Conservation (phyloP, 1,140 invertebrate species). For the Prorops nasuta region DNA sequence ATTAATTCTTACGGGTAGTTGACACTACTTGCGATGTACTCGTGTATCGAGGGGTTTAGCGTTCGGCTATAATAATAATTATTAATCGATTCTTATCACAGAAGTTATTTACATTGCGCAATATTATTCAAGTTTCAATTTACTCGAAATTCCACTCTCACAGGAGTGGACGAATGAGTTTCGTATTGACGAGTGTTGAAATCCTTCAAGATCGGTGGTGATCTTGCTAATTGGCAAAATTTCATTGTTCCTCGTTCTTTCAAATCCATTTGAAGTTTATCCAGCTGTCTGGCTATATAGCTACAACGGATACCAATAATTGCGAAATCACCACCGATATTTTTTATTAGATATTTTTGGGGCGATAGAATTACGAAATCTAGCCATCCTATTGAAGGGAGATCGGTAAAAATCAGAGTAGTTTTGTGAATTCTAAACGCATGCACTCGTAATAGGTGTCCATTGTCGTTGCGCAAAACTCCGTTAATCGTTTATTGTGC, state of each 20-base stretch:
- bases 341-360: neutral
- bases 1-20: too few species aligned
- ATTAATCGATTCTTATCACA: constrained; percentile 37
- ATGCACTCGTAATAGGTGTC: neutral
- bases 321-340: too few species aligned
- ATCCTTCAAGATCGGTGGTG: neutral
- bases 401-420: constrained; percentile 12
- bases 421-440: neutral
- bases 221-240: neutral
- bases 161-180: constrained; percentile 13
- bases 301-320: too few species aligned
- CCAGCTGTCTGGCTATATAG: too few species aligned
- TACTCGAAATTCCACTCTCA: neutral
- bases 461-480: neutral
- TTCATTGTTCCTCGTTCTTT: neutral
- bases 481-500: neutral
- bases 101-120: constrained; percentile 30
- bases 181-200: constrained; percentile 6
- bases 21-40: too few species aligned
- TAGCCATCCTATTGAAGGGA: constrained; percentile 26
- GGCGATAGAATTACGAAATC: constrained; percentile 12
- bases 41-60: constrained; percentile 20
- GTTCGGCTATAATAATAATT: constrained; percentile 27
- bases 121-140: constrained; percentile 19
- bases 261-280: too few species aligned